Percentiles rank a stretch among this genome's conserved stretches.
These are phyloP conservation scores for Boloria euphrosyne DNA, from an alignment of 2,888 invertebrate genomes.

Conservation along the genomic window DNA sequence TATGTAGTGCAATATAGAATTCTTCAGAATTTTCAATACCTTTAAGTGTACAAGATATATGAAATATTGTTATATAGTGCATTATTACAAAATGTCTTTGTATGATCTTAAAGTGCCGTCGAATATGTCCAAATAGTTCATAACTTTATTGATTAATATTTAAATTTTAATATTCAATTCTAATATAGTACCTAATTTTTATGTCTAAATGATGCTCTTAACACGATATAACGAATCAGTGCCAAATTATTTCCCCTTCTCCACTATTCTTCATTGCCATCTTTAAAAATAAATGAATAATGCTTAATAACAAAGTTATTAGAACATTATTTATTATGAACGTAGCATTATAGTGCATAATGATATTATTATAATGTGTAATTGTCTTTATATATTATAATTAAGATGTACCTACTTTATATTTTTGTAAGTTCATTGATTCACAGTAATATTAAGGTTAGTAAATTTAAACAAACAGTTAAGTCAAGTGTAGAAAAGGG, in stretches of 20 bases:
- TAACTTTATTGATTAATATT: conserved; percentile 9
- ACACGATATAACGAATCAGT: conserved; percentile 18
- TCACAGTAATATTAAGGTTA: no score
- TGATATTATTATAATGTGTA: neutral
- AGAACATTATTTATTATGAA: conserved; percentile 3
- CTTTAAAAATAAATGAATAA: conserved; percentile 14
- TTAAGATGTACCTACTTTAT: neutral
- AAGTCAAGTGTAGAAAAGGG: no score
- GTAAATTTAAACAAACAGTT: no score
- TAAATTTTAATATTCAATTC: conserved; percentile 12
- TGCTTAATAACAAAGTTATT: conserved; percentile 10
- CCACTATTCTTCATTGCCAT: conserved; percentile 12
- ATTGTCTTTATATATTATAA: neutral
- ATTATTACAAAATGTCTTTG: neutral
- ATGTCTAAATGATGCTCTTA: conserved; percentile 17
- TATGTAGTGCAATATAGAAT: neutral
- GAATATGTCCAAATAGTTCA: conserved; percentile 14
- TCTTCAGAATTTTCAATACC: no score
- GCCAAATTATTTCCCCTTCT: conserved; percentile 25
- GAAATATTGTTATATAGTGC: conserved; percentile 3
- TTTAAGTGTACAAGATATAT: neutral
- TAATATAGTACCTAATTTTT: conserved; percentile 12
- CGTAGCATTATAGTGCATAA: neutral
- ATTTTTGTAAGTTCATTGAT: neutral
- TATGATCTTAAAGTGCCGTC: conserved; percentile 4